A percentile compares a stretch with the other conserved stretches of the same genome.
Evolutionary conservation across 2,797 vertebrate species (phyloP).

Genomic region (Smutsia gigantea): DNA sequence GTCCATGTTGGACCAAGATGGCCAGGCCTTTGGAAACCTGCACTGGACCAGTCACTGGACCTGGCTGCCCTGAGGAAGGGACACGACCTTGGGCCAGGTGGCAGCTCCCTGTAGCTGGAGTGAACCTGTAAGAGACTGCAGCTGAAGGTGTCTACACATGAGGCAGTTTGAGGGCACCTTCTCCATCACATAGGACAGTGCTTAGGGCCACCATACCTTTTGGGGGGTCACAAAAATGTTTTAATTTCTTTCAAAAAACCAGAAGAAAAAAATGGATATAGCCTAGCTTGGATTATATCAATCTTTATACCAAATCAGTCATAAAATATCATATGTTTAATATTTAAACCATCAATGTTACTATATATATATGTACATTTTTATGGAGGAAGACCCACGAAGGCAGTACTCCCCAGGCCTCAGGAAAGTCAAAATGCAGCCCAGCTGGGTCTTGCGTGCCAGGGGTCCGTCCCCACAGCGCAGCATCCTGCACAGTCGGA

Average conservation of each 20-base stretch:
- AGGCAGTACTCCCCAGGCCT: not conserved
- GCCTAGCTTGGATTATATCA: not conserved
- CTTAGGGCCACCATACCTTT: not conserved
- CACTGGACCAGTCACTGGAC: not conserved
- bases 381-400: not conserved
- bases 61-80: too few species aligned
- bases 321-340: too few species aligned
- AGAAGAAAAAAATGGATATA: not conserved
- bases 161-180: not conserved
- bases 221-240: not conserved
- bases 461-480: not conserved
- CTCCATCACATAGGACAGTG: accelerated
- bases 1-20: not conserved
- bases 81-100: too few species aligned
- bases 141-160: accelerated
- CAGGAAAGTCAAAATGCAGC: not conserved
- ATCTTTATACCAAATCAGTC: not conserved
- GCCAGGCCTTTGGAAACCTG: not conserved
- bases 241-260: not conserved
- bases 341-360: too few species aligned
- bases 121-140: not conserved
- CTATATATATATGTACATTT: not conserved
- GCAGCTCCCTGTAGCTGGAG: not conserved
- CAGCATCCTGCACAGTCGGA: not conserved
- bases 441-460: not conserved